These are phyloP conservation scores for Drosophila watanabei DNA, from an alignment of 1,140 invertebrate species.

Conservation along the genomic window DNA sequence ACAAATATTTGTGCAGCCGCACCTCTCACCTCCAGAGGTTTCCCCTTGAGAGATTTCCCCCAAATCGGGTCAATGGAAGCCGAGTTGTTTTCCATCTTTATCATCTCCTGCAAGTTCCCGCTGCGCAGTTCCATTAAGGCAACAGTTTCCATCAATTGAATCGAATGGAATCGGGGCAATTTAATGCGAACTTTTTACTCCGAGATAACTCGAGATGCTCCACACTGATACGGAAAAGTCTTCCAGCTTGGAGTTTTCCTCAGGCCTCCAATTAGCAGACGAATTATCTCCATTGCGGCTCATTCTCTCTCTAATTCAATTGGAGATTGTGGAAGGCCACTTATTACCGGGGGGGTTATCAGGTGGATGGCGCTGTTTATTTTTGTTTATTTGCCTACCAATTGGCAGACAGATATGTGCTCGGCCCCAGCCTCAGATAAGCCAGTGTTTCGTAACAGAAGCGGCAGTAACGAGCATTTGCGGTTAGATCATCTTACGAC, in stretches of 20 bases:
- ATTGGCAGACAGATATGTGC: constrained; percentile 63
- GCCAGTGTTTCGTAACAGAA: constrained; percentile 58
- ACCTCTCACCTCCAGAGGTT: constrained; percentile 7
- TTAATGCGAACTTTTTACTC: constrained; percentile 1
- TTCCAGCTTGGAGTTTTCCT: constrained; percentile 30
- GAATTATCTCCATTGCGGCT: constrained; percentile 71
- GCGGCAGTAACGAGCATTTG: constrained; percentile 51
- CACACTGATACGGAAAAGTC: constrained; percentile 20
- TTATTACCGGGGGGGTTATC: constrained; percentile 15
- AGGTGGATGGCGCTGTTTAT: constrained; percentile 62
- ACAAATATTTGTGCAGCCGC: constrained; percentile 69
- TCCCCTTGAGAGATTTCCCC: constrained; percentile 51
- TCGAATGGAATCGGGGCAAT: constrained; percentile 27
- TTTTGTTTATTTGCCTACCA: constrained; percentile 81
- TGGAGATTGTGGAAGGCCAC: constrained; percentile 42
- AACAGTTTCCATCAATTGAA: constrained; percentile 33
- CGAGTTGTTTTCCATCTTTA: constrained; percentile 18
- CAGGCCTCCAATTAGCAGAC: constrained; percentile 34
- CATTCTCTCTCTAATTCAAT: constrained; percentile 71
- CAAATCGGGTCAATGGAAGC: constrained; percentile 33
- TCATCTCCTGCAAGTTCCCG: constrained; percentile 15
- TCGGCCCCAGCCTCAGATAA: constrained; percentile 46
- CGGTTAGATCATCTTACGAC: constrained; percentile 75
- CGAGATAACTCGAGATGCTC: constrained; percentile 9
- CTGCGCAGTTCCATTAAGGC: constrained; percentile 67